Evolutionary conservation across 2,113 vertebrate genomes (phyloP), one percentile per base, ranked within the genome.

Genomic region (Girardinichthys multiradiatus): DNA sequence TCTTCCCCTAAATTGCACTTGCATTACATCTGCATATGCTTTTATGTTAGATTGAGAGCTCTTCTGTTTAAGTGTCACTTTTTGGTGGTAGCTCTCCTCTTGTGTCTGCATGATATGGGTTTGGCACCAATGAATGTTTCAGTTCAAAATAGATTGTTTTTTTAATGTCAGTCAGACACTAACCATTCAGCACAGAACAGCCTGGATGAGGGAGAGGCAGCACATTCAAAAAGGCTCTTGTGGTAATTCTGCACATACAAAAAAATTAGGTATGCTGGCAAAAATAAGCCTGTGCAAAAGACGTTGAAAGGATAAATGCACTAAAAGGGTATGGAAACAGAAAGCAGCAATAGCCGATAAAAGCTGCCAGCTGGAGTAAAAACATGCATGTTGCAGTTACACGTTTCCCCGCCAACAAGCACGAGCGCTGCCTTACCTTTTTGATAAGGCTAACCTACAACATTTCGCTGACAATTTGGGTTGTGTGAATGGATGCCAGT

Each of bases 21-120:
- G 69, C 67, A 72, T 77, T 84, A 74, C 59, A 74, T 70, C 35
- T 70, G 63, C 70, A 67, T 48, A 48, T 61, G 68, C 77, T 70
- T 84, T 83, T 26, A 9, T 39, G 70, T 42, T 75, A 72, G 64
- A 89, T 77, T 84, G 80, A 91, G 74, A 79, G 81, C 83, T 76
- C 82, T 80, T 90, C 70, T 85, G 62, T 79, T 35, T 62, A 70
- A 83, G 85, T 84, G 78, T 80, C 64, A 84, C 74, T 89, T 91
- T 89, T 78, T 74, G 79, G 42, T 60, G 76, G 83, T 67, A 83
- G 72, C 72, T 79, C 68, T 72, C 80, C 81, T 76, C 74, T 84
- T 87, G 59, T 87, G 72, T 72, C 74, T 78, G 77, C 66, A 64
- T 57, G 77, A 79, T 86, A 78, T 83, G 76, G 68, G 75, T 75